Evolutionary conservation across 1,140 invertebrate genomes (phyloP), one percentile per base, ranked within the genome.

Genomic region (Drosophila seguyi): DNA sequence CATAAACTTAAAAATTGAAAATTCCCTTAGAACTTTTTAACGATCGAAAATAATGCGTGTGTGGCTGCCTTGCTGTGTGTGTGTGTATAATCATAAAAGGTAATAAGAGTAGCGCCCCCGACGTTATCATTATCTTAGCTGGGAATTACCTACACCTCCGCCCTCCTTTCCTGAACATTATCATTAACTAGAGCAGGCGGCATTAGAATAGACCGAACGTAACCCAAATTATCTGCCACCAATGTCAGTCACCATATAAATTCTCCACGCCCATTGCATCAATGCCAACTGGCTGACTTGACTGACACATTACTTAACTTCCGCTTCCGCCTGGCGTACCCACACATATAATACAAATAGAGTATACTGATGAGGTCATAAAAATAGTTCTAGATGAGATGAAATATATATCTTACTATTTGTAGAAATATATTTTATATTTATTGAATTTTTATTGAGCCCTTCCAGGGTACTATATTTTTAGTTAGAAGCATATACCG

Each of bases 301-400:
- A 87, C 83, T 87, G 83, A 83, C 85, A 88, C 85, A 88, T 88
- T 88, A 90, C 81, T 88, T 88, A 88, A 81, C 85, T 90, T 88
- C 85, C 85, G 85, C 78, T 88, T 90, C 85, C 85, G 84, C 73
- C 80, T 75, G 85, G 63, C 76, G 42, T 69, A 72, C 60, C 47
- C 71, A 71, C 67, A 71, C 50, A 68, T 38, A 63, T 55, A 44
- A 38, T 53, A 16, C 34, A 59, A 31, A 61, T 36, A 22, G 41
- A 62, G 20, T 31, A 41, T 31, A 55, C 31, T n/a, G 3, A 1
- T 4, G 20, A 0, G 34, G 53, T 39, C 34, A 39, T 25, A n/a
- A 57, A 22, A 53, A 6, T 38, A 53, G 31, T 22, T 11, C 10
- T 42, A 20, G 11, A 13, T 42, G 1, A 13, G 6, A 2, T 11